phyloP scores from a whole-genome alignment of 2,888 invertebrate genomes.

The Tuta absoluta region DNA sequence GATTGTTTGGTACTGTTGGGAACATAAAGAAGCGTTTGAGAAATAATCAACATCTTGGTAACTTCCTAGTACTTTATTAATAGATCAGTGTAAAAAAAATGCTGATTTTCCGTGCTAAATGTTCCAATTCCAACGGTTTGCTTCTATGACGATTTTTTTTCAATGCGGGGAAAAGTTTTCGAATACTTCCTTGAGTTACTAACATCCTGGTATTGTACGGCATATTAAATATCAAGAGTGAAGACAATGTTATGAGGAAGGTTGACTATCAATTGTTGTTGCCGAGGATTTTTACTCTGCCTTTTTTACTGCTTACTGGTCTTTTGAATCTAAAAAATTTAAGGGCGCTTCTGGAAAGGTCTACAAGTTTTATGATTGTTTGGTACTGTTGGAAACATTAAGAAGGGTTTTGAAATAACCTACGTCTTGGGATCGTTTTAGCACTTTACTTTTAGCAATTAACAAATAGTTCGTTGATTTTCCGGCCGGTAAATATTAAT shows the following conservation, averaged over 20 bases:
- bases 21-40: not conserved
- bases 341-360: too few relatives aligned
- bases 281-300: too few relatives aligned
- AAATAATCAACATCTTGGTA: not conserved
- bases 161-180: not conserved
- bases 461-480: not conserved
- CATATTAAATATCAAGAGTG: too few relatives aligned
- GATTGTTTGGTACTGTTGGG: not conserved
- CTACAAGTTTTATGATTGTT: not conserved
- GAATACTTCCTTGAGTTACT: not conserved
- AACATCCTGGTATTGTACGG: not conserved
- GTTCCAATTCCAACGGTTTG: constrained; percentile 2
- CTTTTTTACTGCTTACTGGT: too few relatives aligned
- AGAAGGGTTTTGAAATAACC: not conserved
- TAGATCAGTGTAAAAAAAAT: not conserved
- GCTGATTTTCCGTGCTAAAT: not conserved
- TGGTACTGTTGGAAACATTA: not conserved
- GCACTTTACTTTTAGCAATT: not conserved
- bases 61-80: not conserved
- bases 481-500: too few relatives aligned
- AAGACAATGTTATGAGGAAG: too few relatives aligned
- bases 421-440: not conserved
- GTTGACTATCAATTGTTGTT: too few relatives aligned
- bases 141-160: not conserved
- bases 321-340: too few relatives aligned